Evolutionary conservation across 2,113 vertebrate species (phyloP).

Genomic region (Odobenus rosmarus): DNA sequence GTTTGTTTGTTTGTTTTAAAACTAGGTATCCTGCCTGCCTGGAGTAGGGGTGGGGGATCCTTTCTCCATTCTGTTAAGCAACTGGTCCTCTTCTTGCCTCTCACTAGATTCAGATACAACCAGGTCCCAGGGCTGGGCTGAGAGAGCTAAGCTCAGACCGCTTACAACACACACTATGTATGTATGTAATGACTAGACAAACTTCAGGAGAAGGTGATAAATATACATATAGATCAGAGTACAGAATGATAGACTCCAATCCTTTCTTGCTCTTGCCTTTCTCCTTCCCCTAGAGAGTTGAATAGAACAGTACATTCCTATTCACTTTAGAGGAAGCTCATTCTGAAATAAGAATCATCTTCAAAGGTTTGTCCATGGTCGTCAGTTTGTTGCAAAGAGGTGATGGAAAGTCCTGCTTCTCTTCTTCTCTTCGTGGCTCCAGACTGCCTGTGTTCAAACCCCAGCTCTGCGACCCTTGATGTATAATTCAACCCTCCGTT

Average conservation of each 20-base stretch:
- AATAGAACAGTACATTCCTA: not conserved
- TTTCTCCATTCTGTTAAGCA: not conserved
- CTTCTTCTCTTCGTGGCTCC: not conserved
- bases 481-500: not conserved
- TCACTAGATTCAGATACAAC: not conserved
- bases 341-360: not conserved
- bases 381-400: not conserved
- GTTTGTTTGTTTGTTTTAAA: not conserved
- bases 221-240: not conserved
- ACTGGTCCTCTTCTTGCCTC: too few relatives aligned
- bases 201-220: not conserved
- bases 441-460: not conserved
- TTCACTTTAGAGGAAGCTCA: not conserved
- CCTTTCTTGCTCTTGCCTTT: not conserved
- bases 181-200: not conserved
- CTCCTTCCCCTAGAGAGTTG: not conserved
- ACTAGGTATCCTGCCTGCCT: not conserved
- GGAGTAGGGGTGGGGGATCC: not conserved
- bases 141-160: not conserved
- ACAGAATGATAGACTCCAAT: not conserved
- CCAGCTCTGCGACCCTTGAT: not conserved
- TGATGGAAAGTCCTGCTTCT: not conserved
- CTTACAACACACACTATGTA: too few relatives aligned
- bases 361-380: not conserved
- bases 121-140: not conserved